Conservation (phyloP, 2,797 vertebrate genomes). For the Monodelphis domestica region DNA sequence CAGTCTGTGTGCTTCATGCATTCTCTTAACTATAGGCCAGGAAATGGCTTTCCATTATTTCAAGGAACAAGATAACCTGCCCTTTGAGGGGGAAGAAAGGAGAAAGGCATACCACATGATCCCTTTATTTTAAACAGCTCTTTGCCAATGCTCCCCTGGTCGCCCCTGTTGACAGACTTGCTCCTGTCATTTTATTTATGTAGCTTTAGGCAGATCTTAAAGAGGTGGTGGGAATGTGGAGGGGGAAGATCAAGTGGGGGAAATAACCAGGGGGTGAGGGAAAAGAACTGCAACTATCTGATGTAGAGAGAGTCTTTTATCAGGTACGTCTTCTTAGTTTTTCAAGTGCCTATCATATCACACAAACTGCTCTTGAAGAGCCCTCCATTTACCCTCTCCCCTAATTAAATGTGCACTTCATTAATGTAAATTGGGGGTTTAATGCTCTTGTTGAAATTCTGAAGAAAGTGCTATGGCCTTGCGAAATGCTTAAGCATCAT, state of each 20-base stretch:
- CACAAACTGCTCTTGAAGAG: constrained; percentile 89
- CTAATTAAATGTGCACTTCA: constrained; percentile 99
- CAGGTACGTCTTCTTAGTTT: constrained; percentile 83
- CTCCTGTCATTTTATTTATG: constrained; percentile 53
- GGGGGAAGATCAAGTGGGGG: constrained; percentile 2
- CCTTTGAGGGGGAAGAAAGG: constrained; percentile 26
- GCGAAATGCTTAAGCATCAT: constrained; percentile 97
- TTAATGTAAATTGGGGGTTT: constrained; percentile 99
- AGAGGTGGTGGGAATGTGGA: constrained; percentile 52
- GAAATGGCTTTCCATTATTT: constrained; percentile 71
- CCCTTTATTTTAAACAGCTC: constrained; percentile 53
- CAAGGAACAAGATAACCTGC: constrained; percentile 79
- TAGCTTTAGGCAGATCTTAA: constrained; percentile 53
- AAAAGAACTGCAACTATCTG: constrained; percentile 60
- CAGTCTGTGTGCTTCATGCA: constrained; percentile 59
- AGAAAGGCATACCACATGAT: constrained; percentile 18
- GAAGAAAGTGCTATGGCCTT: constrained; percentile 98
- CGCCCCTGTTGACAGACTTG: constrained; percentile 43
- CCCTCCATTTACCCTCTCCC: constrained; percentile 91
- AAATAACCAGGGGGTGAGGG: background rate
- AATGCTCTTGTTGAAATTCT: constrained; percentile 99
- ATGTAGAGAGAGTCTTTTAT: constrained; percentile 80
- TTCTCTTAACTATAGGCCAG: constrained; percentile 68
- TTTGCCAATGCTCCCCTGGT: background rate
- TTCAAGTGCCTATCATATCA: constrained; percentile 86